These are phyloP conservation scores for Drosophila elegans DNA, from an alignment of 1,140 invertebrate genomes.

Conservation along the genomic window DNA sequence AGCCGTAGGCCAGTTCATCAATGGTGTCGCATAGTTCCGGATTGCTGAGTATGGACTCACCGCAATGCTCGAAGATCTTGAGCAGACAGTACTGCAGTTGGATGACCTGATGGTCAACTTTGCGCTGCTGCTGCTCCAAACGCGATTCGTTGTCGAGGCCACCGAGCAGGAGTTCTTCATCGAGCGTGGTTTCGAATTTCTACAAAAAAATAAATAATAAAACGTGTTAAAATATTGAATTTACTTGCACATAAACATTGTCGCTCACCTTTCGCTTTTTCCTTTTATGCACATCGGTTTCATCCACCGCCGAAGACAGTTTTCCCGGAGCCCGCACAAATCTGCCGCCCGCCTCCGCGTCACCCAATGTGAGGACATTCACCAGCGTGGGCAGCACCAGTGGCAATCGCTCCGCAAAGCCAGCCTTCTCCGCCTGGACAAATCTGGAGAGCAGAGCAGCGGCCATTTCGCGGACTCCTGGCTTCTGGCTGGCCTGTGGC, in stretches of 20 bases:
- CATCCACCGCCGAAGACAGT: slow-evolving; percentile 32
- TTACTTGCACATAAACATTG: no score
- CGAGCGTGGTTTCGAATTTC: not conserved
- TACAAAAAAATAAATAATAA: not conserved
- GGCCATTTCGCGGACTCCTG: slow-evolving; percentile 87
- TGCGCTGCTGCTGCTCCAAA: slow-evolving; percentile 85
- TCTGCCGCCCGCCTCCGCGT: slow-evolving; percentile 61
- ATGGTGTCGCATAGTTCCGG: slow-evolving; percentile 84
- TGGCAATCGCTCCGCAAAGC: slow-evolving; percentile 88
- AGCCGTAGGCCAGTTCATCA: slow-evolving; percentile 89
- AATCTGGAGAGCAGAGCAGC: slow-evolving; percentile 89
- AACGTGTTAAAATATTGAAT: no score
- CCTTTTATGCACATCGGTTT: slow-evolving; percentile 29
- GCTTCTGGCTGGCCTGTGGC: slow-evolving; percentile 87
- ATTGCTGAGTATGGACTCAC: slow-evolving; percentile 83
- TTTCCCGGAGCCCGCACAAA: slow-evolving; percentile 64
- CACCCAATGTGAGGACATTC: slow-evolving; percentile 78
- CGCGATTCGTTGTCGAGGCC: slow-evolving; percentile 36
- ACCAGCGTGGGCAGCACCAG: slow-evolving; percentile 87
- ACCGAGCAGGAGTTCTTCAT: slow-evolving; percentile 33
- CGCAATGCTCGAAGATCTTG: slow-evolving; percentile 86
- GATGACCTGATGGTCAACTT: slow-evolving; percentile 86
- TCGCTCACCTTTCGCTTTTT: slow-evolving; percentile 37
- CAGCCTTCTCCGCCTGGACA: slow-evolving; percentile 88
- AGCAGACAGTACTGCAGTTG: slow-evolving; percentile 86